These are phyloP conservation scores for Vanessa cardui DNA, from an alignment of 2,888 invertebrate species.

Conservation along the genomic window DNA sequence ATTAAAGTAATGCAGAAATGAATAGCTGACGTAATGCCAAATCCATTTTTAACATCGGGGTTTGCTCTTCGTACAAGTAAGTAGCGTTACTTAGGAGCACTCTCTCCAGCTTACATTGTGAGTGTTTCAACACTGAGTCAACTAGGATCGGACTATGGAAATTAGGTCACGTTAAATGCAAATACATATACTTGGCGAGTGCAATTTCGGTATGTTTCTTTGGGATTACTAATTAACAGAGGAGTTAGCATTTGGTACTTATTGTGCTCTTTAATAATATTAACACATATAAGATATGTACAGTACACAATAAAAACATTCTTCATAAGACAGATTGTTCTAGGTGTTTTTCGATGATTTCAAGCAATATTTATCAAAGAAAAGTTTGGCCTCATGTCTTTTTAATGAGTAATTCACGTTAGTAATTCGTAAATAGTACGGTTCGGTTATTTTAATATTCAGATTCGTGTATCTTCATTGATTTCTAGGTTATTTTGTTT, in stretches of 20 bases:
- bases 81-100: conserved; percentile 4
- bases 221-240: not conserved
- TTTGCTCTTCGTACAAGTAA: not conserved
- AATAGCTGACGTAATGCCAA: not conserved
- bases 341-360: too few species aligned
- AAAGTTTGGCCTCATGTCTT: too few species aligned
- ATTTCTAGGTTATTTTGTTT: too few species aligned
- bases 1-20: not conserved
- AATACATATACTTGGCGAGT: conserved; percentile 1
- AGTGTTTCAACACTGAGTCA: conserved; percentile 5
- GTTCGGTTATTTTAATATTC: too few species aligned
- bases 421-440: too few species aligned
- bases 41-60: not conserved
- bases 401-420: too few species aligned
- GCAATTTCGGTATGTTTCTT: not conserved
- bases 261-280: not conserved
- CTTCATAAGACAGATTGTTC: too few species aligned
- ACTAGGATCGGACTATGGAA: conserved; percentile 13
- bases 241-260: not conserved
- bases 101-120: conserved; percentile 1
- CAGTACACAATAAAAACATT: too few species aligned
- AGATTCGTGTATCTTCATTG: too few species aligned
- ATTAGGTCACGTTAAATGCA: conserved; percentile 26
- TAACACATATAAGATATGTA: not conserved
- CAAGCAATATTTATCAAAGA: too few species aligned